Evolutionary conservation across 2,888 invertebrate species (phyloP).

Genomic region (Diogma glabrata): DNA sequence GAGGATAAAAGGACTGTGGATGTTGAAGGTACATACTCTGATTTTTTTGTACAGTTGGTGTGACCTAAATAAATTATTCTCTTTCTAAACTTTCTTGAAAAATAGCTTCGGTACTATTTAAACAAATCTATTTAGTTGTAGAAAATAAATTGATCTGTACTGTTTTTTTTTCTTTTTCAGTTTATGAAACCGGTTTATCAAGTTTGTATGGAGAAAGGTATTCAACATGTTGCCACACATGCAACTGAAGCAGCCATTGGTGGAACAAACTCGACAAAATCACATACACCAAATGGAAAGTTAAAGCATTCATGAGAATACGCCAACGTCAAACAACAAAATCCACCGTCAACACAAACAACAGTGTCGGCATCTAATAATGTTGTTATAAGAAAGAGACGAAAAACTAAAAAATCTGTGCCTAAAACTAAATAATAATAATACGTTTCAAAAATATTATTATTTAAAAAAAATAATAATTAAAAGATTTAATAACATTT

Average conservation of each 20-base stretch:
- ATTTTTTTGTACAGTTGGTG: no score
- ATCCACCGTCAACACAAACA: constrained; percentile 17
- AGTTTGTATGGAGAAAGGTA: constrained; percentile 66
- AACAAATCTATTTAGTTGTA: background rate
- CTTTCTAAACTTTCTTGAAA: no score
- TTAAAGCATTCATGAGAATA: constrained; percentile 38
- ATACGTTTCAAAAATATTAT: no score
- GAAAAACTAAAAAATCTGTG: constrained; percentile 19
- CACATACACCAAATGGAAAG: constrained; percentile 30
- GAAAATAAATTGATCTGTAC: background rate
- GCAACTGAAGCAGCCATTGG: constrained; percentile 58
- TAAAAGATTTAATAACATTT: no score
- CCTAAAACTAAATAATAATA: constrained; percentile 19
- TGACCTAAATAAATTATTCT: no score
- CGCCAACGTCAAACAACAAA: constrained; percentile 28
- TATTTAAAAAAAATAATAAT: no score
- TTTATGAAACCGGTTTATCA: constrained; percentile 75
- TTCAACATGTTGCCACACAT: constrained; percentile 68
- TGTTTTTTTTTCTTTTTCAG: constrained; percentile 41
- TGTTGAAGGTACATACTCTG: no score
- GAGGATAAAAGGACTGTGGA: no score
- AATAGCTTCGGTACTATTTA: no score
- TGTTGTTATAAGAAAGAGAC: constrained; percentile 16
- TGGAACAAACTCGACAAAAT: constrained; percentile 32
- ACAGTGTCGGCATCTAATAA: constrained; percentile 10